Evolutionary conservation across 2,888 invertebrate species (phyloP), one percentile per base, ranked within the genome.

Genomic region (Volucella inanis): DNA sequence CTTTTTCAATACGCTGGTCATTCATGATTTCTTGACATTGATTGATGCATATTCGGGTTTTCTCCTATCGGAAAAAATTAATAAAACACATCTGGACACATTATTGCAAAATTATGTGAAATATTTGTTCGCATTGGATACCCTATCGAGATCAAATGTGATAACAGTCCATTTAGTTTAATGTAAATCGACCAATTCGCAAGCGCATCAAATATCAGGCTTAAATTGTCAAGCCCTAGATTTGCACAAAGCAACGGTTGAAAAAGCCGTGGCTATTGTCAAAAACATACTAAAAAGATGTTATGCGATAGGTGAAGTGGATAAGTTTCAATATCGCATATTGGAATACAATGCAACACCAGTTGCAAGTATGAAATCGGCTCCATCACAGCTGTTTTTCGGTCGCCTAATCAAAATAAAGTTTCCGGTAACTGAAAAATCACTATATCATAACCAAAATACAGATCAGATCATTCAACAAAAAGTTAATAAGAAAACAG

Each of bases 121-220:
- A 31, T 78, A n/a, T 87, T 89, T 71, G 81, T 68, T 54, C 67
- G 61, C 59, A 80, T 87, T 61, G 89, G 89, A 14, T 89, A 88
- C 54, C 89, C 89, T 14, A 76, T 88, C 59, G 61, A 62, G 4
- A 82, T 89, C 50, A 88, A 88, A 54, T 81, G 88, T 54, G 87
- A 87, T 39, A 87, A 87, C 22, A 49, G 11, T 74, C 87, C 83
- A 31, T 87, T 87, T 61, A 43, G 47, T 11, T 87, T 84, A 39
- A 1, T 2, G 1, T 59, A 80, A 57, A 86, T 87, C 70, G 61
- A 78, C 10, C 2, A 49, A 45, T 80, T 65, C 50, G 52, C 81
- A 6, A 10, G 9, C 1, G 52, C 82, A 22, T 61, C n/a, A 15
- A 84, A 72, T 45, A 70, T 75, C 31, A 15, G 49, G 22, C 57